Evolutionary conservation across 2,797 vertebrate genomes (phyloP), one percentile per base, ranked within the genome.

Genomic region (Alosa sapidissima): DNA sequence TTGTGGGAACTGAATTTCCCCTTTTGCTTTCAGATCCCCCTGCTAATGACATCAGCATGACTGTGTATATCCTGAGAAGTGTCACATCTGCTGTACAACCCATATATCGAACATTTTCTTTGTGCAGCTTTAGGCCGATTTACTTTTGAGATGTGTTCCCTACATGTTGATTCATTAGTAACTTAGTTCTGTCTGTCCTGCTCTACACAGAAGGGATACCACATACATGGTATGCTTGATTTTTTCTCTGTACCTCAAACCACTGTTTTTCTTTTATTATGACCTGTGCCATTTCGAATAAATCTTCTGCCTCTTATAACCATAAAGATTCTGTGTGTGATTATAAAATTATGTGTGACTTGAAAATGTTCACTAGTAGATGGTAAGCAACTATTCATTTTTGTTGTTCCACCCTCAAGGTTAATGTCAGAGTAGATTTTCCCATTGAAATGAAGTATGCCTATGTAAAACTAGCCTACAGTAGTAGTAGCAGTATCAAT

Each of bases 261-360:
- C 41, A 47, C 41, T 78, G 16, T 47, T 45, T 78, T 60, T 60
- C 28, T 75, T 60, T 60, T 78, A 28, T 72, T 36, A 72, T 78
- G 41, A 78, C 36, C 41, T 78, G 36, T 78, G 36, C 36, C 72
- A 78, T 78, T 78, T 78, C 2, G 16, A 78, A 78, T 78, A 78
- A 78, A 78, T 6, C 7, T 19, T 36, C 41, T 41, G 72, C 72
- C 72, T 78, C 72, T 78, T 47, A 19, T 78, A 21, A 78, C 41
- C 72, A 16, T 14, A 78, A 78, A 47, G 16, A 78, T 2, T 78
- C 33, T 36, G 33, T 75, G 33, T 5, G n/a, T 45, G 72, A 21
- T 6, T 78, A 24, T 24, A 1, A 60, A 60, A 60, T n/a, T 21
- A 58, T 58, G 55, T n/a, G 21, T 58, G 19, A 41, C 41, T 41